Evolutionary conservation across 2,797 vertebrate species (phyloP), one percentile per base, ranked within the genome.

Genomic region (Gadopsis bispinosus): DNA sequence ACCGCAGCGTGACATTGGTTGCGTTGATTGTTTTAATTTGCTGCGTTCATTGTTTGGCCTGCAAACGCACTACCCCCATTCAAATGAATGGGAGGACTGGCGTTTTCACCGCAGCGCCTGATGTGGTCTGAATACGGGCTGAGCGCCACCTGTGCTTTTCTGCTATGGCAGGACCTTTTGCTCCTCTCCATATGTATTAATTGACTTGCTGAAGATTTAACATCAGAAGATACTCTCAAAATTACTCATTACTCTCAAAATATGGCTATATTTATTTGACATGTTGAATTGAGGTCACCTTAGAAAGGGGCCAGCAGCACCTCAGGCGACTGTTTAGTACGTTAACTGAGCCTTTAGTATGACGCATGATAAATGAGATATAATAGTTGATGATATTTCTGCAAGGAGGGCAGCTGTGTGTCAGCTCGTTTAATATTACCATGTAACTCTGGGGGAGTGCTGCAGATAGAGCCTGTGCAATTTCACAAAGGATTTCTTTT

Each of bases 401-500:
- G 31, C 11, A 22, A 66, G 17, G 61, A 37, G 33, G 1, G n/a
- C 31, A 55, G 39, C 13, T 55, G 69, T 31, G 20, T 51, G 48
- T 68, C 73, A 77, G 75, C 65, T 26, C 62, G 7, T 56, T 74
- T 19, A 17, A 51, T 55, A 43, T 54, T 20, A 37, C 31, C 14
- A 41, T 17, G 14, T 69, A 10, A 19, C 13, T 63, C 29, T 13
- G 26, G 26, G 56, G 17, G 61, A 51, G 50, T 22, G 16, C n/a
- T 14, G 35, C 5, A 17, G 5, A 37, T 11, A 9, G 17, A 54
- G 43, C 69, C 9, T 5, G 2, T 8, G 17, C 64, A n/a, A 47
- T 51, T 65, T 67, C 65, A 81, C 75, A 78, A 84, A 72, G 68
- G 68, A 48, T 75, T 83, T 35, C 7, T 35, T 7, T 35, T 77